phyloP scores from a whole-genome alignment of 37 sponge, comb jelly and placozoan species.

The Amphimedon queenslandica region DNA sequence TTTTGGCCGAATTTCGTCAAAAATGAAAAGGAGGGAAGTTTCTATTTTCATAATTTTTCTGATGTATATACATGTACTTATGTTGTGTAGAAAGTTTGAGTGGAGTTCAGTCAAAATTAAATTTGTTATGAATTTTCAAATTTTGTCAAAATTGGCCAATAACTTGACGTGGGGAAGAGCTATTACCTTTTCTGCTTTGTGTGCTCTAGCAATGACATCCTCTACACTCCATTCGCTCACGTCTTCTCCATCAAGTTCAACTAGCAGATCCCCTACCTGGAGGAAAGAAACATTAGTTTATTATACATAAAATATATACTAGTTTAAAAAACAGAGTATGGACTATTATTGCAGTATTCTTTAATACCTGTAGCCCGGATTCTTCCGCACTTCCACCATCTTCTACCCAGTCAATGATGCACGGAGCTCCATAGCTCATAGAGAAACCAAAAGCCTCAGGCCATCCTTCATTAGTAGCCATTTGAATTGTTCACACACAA shows the following conservation, averaged over 20 bases:
- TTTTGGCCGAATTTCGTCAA: too few species aligned
- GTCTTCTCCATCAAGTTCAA: conserved; percentile 68
- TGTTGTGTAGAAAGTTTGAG: too few species aligned
- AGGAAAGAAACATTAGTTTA: too few species aligned
- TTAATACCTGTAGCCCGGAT: conserved; percentile 53
- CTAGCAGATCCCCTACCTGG: conserved; percentile 60
- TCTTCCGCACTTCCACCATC: conserved; percentile 69
- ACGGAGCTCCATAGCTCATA: conserved; percentile 50
- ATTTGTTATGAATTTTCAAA: too few species aligned
- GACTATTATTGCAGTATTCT: neutral
- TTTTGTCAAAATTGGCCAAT: too few species aligned
- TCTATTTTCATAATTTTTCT: too few species aligned
- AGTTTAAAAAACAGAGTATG: too few species aligned
- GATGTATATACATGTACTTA: too few species aligned
- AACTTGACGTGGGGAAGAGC: too few species aligned
- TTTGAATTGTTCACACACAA: conserved; percentile 1
- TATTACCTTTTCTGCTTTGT: conserved; percentile 20
- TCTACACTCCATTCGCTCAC: conserved; percentile 49
- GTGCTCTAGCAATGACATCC: conserved; percentile 44
- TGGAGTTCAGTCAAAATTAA: too few species aligned
- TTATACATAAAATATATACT: too few species aligned
- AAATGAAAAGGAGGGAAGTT: too few species aligned
- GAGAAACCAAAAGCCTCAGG: conserved; percentile 88
- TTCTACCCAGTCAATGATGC: conserved; percentile 50
- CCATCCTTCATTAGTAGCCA: conserved; percentile 83